Base-by-base conservation (phyloP, 2,797 vertebrate species). In the Microcaecilia unicolor region DNA sequence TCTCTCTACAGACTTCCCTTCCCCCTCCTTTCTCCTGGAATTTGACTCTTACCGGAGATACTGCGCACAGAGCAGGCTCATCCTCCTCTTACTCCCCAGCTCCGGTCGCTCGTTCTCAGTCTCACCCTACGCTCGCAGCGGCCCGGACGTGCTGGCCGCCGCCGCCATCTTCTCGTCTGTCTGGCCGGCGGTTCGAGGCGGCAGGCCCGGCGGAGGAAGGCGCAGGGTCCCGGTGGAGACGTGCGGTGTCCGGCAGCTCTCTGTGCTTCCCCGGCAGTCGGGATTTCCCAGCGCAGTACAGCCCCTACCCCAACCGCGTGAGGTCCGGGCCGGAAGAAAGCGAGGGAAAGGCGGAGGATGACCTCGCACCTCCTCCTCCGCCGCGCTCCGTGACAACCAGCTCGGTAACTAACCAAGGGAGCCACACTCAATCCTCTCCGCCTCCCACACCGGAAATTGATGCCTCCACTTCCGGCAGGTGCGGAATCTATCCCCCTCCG, bases 51-150 rank as follows among this genome's bases (percentile, higher is more conserved):
- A 84, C 81, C 80, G 78, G 76, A 84, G 78, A 49, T 81, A 81
- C 80, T 84, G 81, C 51, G 80, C 81, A 48, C 81, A 80, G 72
- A 76, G 76, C 77, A 83, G 64, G 78, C 74, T 84, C 81, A 84
- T 84, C 72, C 78, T 84, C 80, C 58, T 61, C 58, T 55, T 43
- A 18, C 51, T 31, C 45, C 35, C 17, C 22, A n/a, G 49, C 51
- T 47, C 40, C 47, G 50, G 48, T 50, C 45, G 41, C 41, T 26
- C 33, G 41, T 32, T 22, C 12, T 48, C 37, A 17, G 31, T 34
- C 25, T 33, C 22, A 28, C 31, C 31, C 22, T 27, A 25, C 31
- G 29, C 36, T 37, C 32, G 48, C 44, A 41, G 34, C 22, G 14
- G 18, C 20, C 67, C 58, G 55, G 70, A 53, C 55, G 57, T 48